Base-by-base conservation (phyloP, 2,113 vertebrate genomes). In the Barnardius zonarius region DNA sequence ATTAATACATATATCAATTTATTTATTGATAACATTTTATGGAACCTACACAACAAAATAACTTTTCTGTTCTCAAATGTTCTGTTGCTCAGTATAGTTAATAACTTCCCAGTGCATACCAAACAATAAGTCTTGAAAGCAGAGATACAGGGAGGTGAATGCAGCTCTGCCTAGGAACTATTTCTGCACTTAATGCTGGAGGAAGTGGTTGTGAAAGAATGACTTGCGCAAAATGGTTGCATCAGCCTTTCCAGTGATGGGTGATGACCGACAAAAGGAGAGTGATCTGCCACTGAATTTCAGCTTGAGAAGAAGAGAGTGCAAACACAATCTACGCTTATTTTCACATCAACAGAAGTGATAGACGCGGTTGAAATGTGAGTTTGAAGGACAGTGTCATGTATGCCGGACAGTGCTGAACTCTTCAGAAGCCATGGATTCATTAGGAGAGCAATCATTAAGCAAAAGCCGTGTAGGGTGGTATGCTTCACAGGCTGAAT, bases 181-280 rank as follows among this genome's bases (percentile, higher is more conserved):
- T 51, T 93, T 92, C 66, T 89, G 48, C 37, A 13, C 59, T 59
- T 79, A 35, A 24, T 46, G 67, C 63, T 39, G 30, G 39, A 76
- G 81, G 93, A 96, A 96, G 46, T 33, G n/a, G 41, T 95, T 93
- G 62, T 67, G 95, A 96, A 96, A 97, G 37, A 74, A 39, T 25
- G 23, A 62, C 51, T 95, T 93, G n/a, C 0, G 18, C 74, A 80
- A 93, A 89, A 39, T 39, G 2, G 3, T 96, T 96, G 66, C 88
- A 77, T 94, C 86, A 96, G 66, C 70, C 9, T 48, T 92, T 72
- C 37, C 70, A 88, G 79, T 3, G 16, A 30, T 30, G 41, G 57
- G 52, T 12, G 3, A 13, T 72, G 79, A 64, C 52, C 31, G 66
- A 49, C 51, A 44, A 31, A 82, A 64, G n/a, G 48, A 63, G 25